phyloP scores from a whole-genome alignment of 2,888 invertebrate genomes.

The Phorcus lineatus region DNA sequence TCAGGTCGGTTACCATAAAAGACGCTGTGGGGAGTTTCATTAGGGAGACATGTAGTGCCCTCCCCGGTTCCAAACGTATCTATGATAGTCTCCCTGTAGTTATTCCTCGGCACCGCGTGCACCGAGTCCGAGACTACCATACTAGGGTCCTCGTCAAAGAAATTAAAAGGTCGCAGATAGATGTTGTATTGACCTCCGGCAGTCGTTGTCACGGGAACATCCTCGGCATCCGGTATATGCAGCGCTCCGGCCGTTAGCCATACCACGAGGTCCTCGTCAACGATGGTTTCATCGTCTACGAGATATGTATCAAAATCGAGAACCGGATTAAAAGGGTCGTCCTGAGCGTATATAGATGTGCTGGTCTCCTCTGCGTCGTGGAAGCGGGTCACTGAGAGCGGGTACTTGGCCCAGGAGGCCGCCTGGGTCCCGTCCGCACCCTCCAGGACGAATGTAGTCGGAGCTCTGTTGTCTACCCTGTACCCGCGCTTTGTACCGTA shows the following conservation, averaged over 20 bases:
- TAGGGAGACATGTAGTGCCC: constrained; percentile 37
- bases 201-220: constrained; percentile 66
- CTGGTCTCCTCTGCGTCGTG: constrained; percentile 65
- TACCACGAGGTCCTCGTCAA: constrained; percentile 66
- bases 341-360: constrained; percentile 65
- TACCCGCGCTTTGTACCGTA: constrained; percentile 55
- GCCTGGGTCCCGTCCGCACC: constrained; percentile 50
- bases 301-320: constrained; percentile 64
- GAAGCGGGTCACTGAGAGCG: constrained; percentile 62
- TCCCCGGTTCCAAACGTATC: constrained; percentile 53
- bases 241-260: constrained; percentile 68
- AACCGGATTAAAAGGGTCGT: constrained; percentile 65
- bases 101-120: constrained; percentile 41
- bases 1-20: neutral
- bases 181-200: constrained; percentile 55
- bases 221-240: constrained; percentile 69
- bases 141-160: constrained; percentile 66
- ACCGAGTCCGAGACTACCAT: constrained; percentile 59
- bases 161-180: constrained; percentile 66
- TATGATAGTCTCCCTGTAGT: constrained; percentile 37
- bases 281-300: constrained; percentile 64
- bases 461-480: constrained; percentile 51
- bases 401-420: constrained; percentile 64
- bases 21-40: neutral
- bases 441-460: constrained; percentile 55